These are phyloP conservation scores for Albula glossodonta DNA, from an alignment of 2,113 vertebrate species.

Conservation along the genomic window DNA sequence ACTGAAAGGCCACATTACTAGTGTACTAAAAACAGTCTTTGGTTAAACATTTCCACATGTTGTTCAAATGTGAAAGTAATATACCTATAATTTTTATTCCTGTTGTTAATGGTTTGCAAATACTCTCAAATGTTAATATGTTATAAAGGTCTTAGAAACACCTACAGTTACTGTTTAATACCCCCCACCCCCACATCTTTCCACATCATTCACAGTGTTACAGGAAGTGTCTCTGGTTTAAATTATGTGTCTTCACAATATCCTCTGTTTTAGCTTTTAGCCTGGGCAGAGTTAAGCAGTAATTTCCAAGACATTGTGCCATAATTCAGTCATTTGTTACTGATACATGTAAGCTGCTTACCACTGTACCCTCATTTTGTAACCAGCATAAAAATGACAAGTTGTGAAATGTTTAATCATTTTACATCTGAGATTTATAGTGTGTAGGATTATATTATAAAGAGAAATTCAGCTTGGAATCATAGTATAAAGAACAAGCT, in stretches of 20 bases:
- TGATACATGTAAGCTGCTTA: not conserved
- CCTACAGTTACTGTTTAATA: slow-evolving; percentile 41
- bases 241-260: not conserved
- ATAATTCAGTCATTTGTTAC: not conserved
- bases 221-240: not conserved
- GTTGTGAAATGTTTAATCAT: not conserved
- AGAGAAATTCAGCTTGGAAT: too few species aligned
- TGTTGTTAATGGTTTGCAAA: slow-evolving; percentile 58
- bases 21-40: slow-evolving; percentile 25
- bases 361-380: not conserved
- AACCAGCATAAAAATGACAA: not conserved
- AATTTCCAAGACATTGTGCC: not conserved
- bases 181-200: slow-evolving; percentile 30
- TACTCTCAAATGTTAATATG: slow-evolving; percentile 44
- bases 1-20: slow-evolving; percentile 53
- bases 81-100: slow-evolving; percentile 58
- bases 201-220: not conserved
- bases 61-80: slow-evolving; percentile 53
- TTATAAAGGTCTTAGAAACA: slow-evolving; percentile 35
- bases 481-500: too few species aligned
- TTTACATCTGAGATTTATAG: not conserved
- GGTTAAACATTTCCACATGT: slow-evolving; percentile 67
- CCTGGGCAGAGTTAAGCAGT: not conserved
- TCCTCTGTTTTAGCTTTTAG: not conserved
- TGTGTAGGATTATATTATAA: not conserved